Conservation (phyloP, 2,888 invertebrate genomes). For the Catocala nupta region DNA sequence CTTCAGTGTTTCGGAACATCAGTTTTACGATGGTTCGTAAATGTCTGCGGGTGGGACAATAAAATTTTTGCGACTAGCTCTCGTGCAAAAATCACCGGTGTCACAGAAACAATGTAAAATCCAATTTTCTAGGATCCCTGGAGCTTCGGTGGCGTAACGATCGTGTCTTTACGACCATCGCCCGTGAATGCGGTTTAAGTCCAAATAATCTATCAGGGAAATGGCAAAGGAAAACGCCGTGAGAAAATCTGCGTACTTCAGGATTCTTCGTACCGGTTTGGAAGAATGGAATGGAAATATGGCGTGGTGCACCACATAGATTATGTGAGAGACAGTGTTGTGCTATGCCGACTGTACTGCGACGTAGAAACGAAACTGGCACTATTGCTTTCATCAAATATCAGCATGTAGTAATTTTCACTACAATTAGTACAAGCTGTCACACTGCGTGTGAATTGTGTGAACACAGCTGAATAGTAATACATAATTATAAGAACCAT, state of each 20-base stretch:
- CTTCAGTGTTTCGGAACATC: conserved; percentile 56
- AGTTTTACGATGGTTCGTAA: conserved; percentile 68
- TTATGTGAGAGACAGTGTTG: too few relatives aligned
- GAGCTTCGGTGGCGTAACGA: conserved; percentile 52
- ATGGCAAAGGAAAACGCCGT: neutral
- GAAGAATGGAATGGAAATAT: too few relatives aligned
- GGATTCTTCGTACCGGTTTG: too few relatives aligned
- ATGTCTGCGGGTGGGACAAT: conserved; percentile 63
- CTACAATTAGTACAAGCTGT: too few relatives aligned
- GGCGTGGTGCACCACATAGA: too few relatives aligned
- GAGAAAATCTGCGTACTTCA: neutral
- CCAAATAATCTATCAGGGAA: conserved; percentile 63
- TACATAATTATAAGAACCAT: too few relatives aligned
- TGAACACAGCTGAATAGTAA: too few relatives aligned
- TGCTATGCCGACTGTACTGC: too few relatives aligned
- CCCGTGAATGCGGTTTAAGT: conserved; percentile 52
- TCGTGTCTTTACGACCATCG: conserved; percentile 61
- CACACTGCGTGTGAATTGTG: too few relatives aligned
- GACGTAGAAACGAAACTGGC: too few relatives aligned
- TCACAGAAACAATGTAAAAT: conserved; percentile 68
- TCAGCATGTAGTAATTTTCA: too few relatives aligned
- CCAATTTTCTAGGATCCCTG: conserved; percentile 65
- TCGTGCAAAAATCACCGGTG: conserved; percentile 56
- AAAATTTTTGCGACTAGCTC: conserved; percentile 63
- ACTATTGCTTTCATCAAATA: too few relatives aligned